A percentile compares a stretch with the other conserved stretches of the same genome.
Evolutionary conservation across 2,888 invertebrate species (phyloP).

Genomic region (Drosophila peninsularis): DNA sequence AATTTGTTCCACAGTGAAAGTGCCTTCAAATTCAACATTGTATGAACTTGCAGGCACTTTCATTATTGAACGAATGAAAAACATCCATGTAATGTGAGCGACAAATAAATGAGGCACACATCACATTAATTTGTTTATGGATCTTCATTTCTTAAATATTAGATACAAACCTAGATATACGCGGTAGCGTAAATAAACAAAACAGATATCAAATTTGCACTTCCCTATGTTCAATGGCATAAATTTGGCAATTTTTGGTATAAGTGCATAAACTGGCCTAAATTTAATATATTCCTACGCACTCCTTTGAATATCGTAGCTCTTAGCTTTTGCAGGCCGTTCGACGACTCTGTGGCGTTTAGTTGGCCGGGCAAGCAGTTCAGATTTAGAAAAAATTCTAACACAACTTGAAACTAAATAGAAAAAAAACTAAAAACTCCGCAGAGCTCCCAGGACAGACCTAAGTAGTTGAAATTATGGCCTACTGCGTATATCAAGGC

Average conservation of each 20-base stretch:
- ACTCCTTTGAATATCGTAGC: background rate
- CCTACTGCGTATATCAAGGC: fast-evolving
- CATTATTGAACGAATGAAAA: background rate
- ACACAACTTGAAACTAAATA: background rate
- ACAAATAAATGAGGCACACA: background rate
- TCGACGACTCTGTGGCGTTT: background rate
- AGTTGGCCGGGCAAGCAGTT: background rate
- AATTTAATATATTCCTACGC: too few species aligned
- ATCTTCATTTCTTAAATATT: too few species aligned
- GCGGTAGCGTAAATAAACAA: too few species aligned
- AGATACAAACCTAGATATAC: too few species aligned
- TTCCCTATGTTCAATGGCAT: too few species aligned
- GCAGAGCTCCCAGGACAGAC: too few species aligned
- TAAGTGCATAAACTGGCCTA: too few species aligned
- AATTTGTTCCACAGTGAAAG: background rate
- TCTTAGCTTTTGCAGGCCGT: background rate
- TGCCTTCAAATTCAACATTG: background rate
- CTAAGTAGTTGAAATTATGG: too few species aligned
- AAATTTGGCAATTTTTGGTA: background rate
- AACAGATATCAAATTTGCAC: too few species aligned
- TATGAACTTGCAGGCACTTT: background rate
- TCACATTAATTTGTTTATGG: background rate
- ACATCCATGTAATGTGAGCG: background rate
- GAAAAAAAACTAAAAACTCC: background rate
- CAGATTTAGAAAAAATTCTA: background rate